Percentiles rank a stretch among this genome's conserved stretches.
Conservation (phyloP, 2,797 vertebrate species). For the Pseudochirops corinnae region DNA sequence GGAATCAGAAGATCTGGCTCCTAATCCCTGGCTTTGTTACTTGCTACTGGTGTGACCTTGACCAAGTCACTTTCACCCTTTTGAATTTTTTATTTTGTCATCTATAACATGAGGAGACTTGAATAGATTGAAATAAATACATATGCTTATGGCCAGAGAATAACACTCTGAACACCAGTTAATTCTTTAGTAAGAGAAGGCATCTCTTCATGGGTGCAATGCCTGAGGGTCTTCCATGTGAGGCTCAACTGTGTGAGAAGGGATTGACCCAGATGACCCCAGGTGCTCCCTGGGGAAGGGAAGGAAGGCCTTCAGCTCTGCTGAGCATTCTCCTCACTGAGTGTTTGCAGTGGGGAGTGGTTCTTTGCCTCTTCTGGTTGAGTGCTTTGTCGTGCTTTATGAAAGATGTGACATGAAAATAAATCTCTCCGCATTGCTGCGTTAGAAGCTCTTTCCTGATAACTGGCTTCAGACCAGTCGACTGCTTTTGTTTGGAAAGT, state of each 20-base stretch:
- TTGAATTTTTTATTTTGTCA: background rate
- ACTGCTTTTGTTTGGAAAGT: conserved; percentile 35
- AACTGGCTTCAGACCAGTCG: conserved; percentile 43
- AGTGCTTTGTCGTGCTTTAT: background rate
- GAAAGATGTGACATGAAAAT: background rate
- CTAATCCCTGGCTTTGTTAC: background rate
- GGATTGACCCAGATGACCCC: background rate
- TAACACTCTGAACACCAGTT: background rate
- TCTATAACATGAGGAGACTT: background rate
- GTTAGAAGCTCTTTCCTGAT: conserved; percentile 25
- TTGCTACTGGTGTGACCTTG: background rate
- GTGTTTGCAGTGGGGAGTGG: background rate
- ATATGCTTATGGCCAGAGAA: background rate
- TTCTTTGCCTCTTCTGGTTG: background rate
- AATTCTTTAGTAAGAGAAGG: conserved; percentile 5
- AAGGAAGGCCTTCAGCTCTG: conserved; percentile 1
- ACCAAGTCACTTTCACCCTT: background rate
- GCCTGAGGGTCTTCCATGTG: background rate
- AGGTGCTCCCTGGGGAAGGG: background rate
- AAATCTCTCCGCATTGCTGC: background rate
- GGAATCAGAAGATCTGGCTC: background rate
- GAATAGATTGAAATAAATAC: background rate
- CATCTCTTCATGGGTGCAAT: background rate
- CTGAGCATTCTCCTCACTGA: background rate
- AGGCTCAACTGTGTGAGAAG: background rate